phyloP scores from a whole-genome alignment of 1,140 invertebrate species.

The Magallana angulata region DNA sequence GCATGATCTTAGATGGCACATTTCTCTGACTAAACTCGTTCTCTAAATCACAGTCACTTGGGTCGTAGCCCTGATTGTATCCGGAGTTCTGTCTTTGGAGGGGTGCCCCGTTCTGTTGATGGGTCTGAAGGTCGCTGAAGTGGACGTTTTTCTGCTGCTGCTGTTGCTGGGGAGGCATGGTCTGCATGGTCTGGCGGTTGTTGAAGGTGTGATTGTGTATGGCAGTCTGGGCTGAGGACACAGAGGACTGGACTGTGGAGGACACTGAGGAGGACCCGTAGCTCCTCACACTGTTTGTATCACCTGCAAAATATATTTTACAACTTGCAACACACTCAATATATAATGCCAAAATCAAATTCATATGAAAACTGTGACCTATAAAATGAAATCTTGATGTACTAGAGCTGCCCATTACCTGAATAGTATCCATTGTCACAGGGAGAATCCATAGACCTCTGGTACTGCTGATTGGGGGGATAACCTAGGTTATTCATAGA shows the following conservation, averaged over 20 bases:
- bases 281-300: slow-evolving; percentile 70
- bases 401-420: not conserved
- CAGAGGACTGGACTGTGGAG: slow-evolving; percentile 65
- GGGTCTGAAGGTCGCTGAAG: slow-evolving; percentile 65
- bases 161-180: slow-evolving; percentile 19
- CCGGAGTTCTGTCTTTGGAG: slow-evolving; percentile 57
- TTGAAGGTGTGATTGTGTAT: slow-evolving; percentile 43
- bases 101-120: slow-evolving; percentile 49
- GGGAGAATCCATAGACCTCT: slow-evolving; percentile 67
- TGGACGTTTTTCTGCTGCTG: slow-evolving; percentile 70
- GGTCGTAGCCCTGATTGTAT: slow-evolving; percentile 46
- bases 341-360: too few species aligned
- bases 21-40: slow-evolving; percentile 67
- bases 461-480: slow-evolving; percentile 54
- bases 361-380: too few species aligned
- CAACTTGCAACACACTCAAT: too few species aligned
- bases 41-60: slow-evolving; percentile 68
- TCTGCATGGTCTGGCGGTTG: slow-evolving; percentile 27
- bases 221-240: slow-evolving; percentile 53
- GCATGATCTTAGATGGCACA: slow-evolving; percentile 72
- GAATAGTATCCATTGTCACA: slow-evolving; percentile 75
- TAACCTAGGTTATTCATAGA: slow-evolving; percentile 58
- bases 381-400: slow-evolving; percentile 42
- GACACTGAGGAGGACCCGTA: slow-evolving; percentile 67
- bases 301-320: slow-evolving; percentile 44